phyloP scores from a whole-genome alignment of 2,797 vertebrate genomes.

The Columba guinea region DNA sequence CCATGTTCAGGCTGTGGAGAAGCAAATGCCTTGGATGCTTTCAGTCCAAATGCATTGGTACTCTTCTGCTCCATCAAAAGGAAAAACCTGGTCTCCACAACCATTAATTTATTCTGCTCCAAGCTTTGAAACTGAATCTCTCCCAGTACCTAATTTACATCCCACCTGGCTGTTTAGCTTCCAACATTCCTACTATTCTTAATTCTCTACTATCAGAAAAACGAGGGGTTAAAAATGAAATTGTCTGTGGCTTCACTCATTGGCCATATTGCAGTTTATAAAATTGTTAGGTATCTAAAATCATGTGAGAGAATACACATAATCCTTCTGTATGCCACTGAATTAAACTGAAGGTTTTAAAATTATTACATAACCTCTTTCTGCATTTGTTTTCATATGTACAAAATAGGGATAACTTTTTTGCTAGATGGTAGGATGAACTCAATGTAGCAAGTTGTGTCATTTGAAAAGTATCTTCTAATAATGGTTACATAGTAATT shows the following conservation, averaged over 20 bases:
- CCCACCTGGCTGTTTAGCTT: neutral
- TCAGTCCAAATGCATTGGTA: neutral
- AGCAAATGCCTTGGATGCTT: neutral
- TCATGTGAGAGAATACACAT: neutral
- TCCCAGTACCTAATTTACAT: neutral
- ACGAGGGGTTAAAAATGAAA: neutral
- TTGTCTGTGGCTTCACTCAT: neutral
- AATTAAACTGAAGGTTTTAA: neutral
- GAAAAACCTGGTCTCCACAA: neutral
- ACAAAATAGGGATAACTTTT: neutral
- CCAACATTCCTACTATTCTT: neutral
- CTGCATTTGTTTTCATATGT: neutral
- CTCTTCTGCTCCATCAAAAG: neutral
- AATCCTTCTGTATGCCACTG: neutral
- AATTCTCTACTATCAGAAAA: neutral
- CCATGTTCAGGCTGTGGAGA: neutral
- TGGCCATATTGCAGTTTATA: neutral
- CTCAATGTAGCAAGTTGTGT: neutral
- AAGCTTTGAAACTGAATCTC: neutral
- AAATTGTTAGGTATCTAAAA: neutral
- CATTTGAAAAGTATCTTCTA: neutral
- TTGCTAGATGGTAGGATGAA: neutral
- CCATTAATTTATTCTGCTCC: neutral
- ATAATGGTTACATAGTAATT: neutral
- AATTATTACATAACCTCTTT: neutral